These are phyloP conservation scores for Hiodon alosoides DNA, from an alignment of 2,113 vertebrate species.

Conservation along the genomic window DNA sequence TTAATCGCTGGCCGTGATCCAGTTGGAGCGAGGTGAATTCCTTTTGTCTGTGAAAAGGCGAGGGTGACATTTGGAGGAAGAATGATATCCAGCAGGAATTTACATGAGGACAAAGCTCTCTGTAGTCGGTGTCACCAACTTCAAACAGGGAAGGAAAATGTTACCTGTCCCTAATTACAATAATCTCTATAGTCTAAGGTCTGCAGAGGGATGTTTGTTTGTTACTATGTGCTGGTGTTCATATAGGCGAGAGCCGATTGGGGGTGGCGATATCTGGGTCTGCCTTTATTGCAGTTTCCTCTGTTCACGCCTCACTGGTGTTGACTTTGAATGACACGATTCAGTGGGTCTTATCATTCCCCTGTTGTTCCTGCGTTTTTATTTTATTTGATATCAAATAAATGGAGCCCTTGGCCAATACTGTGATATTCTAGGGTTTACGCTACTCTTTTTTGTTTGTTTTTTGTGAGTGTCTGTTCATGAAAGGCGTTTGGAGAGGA, in stretches of 20 bases:
- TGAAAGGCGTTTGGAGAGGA: too few species aligned
- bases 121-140: neutral
- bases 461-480: too few species aligned
- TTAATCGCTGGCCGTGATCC: constrained; percentile 38
- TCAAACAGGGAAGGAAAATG: constrained; percentile 35
- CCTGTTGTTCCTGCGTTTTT: too few species aligned
- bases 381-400: too few species aligned
- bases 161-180: constrained; percentile 35
- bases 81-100: constrained; percentile 41
- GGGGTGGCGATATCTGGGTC: neutral
- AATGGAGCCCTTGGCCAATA: too few species aligned
- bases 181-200: constrained; percentile 6
- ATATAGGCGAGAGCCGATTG: constrained; percentile 19
- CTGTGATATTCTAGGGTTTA: too few species aligned
- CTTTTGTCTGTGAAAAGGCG: constrained; percentile 40
- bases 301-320: neutral
- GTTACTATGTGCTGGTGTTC: neutral
- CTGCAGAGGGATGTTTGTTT: neutral
- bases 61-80: constrained; percentile 44
- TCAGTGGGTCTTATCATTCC: too few species aligned
- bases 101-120: constrained; percentile 47
- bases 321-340: too few species aligned
- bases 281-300: neutral
- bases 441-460: too few species aligned
- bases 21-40: constrained; percentile 23